These are phyloP conservation scores for Cephus rjabovi DNA, from an alignment of 2,888 invertebrate species.

Conservation along the genomic window DNA sequence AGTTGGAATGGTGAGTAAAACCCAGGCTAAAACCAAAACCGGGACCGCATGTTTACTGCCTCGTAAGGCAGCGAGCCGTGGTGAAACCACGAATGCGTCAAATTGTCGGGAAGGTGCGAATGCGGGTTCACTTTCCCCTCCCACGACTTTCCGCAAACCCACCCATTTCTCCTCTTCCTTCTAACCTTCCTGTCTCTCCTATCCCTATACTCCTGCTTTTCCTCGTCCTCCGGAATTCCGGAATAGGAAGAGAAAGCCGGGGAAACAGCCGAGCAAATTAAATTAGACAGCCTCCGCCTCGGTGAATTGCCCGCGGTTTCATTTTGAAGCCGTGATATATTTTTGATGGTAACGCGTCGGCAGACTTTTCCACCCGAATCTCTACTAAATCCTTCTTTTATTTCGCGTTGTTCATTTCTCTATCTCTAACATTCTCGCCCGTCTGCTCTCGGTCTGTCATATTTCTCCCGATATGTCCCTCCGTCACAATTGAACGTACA, in stretches of 20 bases:
- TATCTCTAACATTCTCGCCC: no score
- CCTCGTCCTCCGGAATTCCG: background rate
- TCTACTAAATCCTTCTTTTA: no score
- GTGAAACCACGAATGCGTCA: constrained; percentile 30
- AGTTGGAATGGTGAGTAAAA: no score
- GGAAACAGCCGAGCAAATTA: constrained; percentile 41
- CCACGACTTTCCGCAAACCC: background rate
- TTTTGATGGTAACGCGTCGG: background rate
- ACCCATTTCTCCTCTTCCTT: no score
- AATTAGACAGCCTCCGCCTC: constrained; percentile 49
- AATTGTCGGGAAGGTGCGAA: constrained; percentile 41
- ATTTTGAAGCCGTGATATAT: constrained; percentile 42
- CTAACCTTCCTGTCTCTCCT: no score
- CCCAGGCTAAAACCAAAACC: background rate
- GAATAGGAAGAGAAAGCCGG: background rate
- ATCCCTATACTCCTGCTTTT: background rate
- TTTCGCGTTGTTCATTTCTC: no score
- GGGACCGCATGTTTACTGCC: constrained; percentile 4
- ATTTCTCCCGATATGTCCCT: no score
- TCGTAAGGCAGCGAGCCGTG: background rate
- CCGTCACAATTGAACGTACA: no score
- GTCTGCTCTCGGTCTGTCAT: no score
- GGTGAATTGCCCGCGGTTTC: constrained; percentile 45
- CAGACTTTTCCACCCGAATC: no score
- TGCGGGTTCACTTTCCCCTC: constrained; percentile 24